These are phyloP conservation scores for Nyctalus aviator DNA, from an alignment of 2,797 vertebrate species.

Conservation along the genomic window DNA sequence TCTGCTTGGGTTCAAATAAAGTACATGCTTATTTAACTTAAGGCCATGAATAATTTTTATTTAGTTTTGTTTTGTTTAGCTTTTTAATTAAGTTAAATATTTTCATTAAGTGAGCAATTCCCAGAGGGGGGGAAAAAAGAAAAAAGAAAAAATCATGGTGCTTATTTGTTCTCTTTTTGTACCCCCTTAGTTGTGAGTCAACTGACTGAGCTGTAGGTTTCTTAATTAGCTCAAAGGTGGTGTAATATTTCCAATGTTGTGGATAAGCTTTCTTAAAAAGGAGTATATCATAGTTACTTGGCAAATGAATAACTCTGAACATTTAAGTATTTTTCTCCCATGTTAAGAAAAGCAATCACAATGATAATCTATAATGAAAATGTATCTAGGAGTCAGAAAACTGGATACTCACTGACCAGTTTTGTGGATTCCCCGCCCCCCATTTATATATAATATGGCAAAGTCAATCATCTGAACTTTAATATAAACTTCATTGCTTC, in stretches of 20 bases:
- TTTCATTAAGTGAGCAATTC: neutral
- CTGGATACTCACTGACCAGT: neutral
- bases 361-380: neutral
- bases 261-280: slow-evolving; percentile 1
- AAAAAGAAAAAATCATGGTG: neutral
- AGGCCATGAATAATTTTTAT: neutral
- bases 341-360: neutral
- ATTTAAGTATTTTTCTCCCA: neutral
- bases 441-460: neutral
- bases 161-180: neutral
- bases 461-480: neutral
- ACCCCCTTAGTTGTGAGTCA: neutral
- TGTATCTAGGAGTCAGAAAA: neutral
- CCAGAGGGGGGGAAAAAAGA: neutral
- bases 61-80: slow-evolving; percentile 44
- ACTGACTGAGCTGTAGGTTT: neutral
- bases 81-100: slow-evolving; percentile 59
- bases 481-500: neutral
- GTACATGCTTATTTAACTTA: slow-evolving; percentile 52
- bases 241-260: neutral
- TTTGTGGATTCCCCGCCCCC: too few species aligned
- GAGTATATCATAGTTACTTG: slow-evolving; percentile 14
- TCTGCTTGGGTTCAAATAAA: slow-evolving; percentile 56
- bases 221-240: neutral
- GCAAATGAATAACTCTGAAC: neutral